These are phyloP conservation scores for Elachura formosa DNA, from an alignment of 2,113 vertebrate genomes.

Conservation along the genomic window DNA sequence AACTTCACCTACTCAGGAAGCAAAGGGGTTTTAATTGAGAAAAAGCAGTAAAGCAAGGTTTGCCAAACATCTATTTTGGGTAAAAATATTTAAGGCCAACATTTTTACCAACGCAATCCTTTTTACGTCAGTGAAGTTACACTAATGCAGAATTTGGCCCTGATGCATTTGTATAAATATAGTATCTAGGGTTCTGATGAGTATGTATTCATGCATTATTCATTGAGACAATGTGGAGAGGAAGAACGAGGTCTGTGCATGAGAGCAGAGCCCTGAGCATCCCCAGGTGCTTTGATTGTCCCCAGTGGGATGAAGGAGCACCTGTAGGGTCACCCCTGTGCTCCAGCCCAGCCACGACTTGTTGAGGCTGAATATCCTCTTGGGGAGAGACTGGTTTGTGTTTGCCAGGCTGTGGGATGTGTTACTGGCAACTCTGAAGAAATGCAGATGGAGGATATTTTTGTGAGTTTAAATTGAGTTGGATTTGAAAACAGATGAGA, in stretches of 20 bases:
- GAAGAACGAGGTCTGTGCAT: neutral
- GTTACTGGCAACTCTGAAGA: neutral
- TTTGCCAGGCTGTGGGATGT: neutral
- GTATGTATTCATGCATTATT: neutral
- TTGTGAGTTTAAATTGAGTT: neutral
- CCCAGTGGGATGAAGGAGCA: neutral
- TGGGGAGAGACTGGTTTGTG: neutral
- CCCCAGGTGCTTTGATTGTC: rapidly evolving
- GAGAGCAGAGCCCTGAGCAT: neutral
- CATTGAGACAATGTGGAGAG: neutral
- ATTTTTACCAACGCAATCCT: neutral
- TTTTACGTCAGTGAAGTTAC: neutral
- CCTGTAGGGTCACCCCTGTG: neutral
- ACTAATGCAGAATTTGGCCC: slow-evolving; percentile 23
- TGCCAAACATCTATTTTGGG: neutral
- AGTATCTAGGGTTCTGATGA: neutral
- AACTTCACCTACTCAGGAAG: neutral
- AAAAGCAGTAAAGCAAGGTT: neutral
- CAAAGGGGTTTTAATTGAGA: neutral
- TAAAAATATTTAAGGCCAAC: neutral
- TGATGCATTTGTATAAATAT: slow-evolving; percentile 1
- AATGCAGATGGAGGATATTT: neutral
- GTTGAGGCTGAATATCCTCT: neutral
- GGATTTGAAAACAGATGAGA: neutral
- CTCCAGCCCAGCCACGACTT: neutral